Conservation (phyloP, 2,113 vertebrate species). For the Pluvianellus socialis region DNA sequence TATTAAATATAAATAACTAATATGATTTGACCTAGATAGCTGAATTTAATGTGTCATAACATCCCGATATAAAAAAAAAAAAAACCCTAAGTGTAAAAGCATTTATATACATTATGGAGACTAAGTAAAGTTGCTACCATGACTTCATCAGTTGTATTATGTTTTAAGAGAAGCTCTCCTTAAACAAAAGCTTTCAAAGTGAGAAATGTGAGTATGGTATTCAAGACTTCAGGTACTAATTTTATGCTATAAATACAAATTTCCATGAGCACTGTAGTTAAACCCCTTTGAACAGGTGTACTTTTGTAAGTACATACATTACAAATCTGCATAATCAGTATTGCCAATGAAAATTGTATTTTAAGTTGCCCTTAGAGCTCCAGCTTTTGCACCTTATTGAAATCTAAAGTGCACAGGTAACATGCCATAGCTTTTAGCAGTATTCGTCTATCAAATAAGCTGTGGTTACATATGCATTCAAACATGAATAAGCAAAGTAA, state of each 20-base stretch:
- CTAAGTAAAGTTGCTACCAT: neutral
- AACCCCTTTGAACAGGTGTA: neutral
- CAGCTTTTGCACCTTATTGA: neutral
- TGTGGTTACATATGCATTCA: neutral
- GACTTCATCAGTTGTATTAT: neutral
- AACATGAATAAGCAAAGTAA: neutral
- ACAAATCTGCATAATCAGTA: neutral
- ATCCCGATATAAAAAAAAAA: neutral
- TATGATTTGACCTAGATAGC: conserved; percentile 54
- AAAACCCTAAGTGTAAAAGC: neutral
- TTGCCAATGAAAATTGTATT: neutral
- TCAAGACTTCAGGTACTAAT: neutral
- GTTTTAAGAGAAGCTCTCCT: neutral
- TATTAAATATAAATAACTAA: conserved; percentile 59
- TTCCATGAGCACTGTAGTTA: neutral
- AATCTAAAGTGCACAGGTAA: neutral
- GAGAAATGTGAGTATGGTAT: neutral
- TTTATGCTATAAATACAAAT: neutral
- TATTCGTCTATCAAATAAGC: neutral
- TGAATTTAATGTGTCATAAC: neutral
- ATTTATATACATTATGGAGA: neutral
- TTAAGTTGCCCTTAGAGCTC: neutral
- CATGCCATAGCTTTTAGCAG: neutral
- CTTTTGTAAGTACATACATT: neutral
- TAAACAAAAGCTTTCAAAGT: neutral